A percentile compares a stretch with the other conserved stretches of the same genome.
Conservation (phyloP, 2,888 invertebrate species). For the Orthonevra nobilis region DNA sequence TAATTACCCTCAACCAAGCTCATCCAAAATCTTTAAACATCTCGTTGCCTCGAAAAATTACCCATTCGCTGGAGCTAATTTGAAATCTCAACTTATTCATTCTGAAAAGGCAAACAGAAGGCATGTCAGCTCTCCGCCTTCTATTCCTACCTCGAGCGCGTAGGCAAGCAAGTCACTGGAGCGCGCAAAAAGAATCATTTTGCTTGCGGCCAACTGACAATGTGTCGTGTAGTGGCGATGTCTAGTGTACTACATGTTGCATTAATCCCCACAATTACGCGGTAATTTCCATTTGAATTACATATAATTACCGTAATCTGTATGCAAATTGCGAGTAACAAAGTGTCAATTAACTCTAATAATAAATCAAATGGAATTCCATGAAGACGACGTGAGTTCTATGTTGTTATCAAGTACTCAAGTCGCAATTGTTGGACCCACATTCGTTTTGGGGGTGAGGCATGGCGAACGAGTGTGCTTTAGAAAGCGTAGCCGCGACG, state of each 20-base stretch:
- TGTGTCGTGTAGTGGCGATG: not conserved
- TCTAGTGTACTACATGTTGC: slow-evolving; percentile 64
- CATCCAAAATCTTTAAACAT: slow-evolving; percentile 25
- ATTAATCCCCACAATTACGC: slow-evolving; percentile 69
- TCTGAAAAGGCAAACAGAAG: slow-evolving; percentile 17
- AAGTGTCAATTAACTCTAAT: slow-evolving; percentile 70
- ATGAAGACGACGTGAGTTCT: slow-evolving; percentile 41
- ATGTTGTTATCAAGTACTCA: too few species aligned
- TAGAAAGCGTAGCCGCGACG: slow-evolving; percentile 59
- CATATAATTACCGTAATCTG: slow-evolving; percentile 70
- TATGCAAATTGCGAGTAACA: slow-evolving; percentile 69
- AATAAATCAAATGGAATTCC: slow-evolving; percentile 69
- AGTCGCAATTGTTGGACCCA: too few species aligned
- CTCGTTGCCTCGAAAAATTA: slow-evolving; percentile 28
- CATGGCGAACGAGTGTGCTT: slow-evolving; percentile 4
- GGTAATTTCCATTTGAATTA: slow-evolving; percentile 70
- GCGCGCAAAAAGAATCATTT: slow-evolving; percentile 27
- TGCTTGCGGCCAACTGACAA: not conserved
- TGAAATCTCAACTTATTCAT: slow-evolving; percentile 11
- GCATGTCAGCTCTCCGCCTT: not conserved
- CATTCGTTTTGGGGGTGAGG: too few species aligned
- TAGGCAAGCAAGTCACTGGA: not conserved
- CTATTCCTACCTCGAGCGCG: not conserved
- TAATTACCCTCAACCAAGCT: not conserved
- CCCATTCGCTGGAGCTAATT: slow-evolving; percentile 18